These are phyloP conservation scores for Sebastes iracundus DNA, from an alignment of 2,797 vertebrate genomes.

Conservation along the genomic window DNA sequence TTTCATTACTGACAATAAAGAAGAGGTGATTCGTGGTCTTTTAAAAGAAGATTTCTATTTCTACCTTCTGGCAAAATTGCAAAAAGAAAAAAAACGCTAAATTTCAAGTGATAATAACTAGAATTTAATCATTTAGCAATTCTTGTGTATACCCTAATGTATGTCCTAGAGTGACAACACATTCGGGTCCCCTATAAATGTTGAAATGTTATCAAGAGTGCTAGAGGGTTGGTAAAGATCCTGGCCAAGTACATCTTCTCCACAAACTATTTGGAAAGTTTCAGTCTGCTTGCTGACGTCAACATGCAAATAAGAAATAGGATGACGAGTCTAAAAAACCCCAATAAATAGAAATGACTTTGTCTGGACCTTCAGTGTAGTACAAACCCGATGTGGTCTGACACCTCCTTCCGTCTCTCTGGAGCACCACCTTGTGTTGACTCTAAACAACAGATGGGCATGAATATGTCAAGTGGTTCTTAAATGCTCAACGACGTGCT, in stretches of 20 bases:
- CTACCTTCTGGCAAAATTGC: neutral
- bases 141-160: neutral
- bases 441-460: conserved; percentile 80
- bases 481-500: conserved; percentile 46
- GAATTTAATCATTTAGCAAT: neutral
- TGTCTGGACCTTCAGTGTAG: conserved; percentile 64
- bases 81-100: neutral
- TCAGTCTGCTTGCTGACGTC: conserved; percentile 7
- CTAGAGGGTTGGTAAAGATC: neutral
- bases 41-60: neutral
- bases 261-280: conserved; percentile 36
- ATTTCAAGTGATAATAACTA: neutral
- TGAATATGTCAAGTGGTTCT: conserved; percentile 76
- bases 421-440: conserved; percentile 70
- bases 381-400: conserved; percentile 42
- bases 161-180: neutral
- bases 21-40: neutral
- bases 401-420: conserved; percentile 59
- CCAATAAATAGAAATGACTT: conserved; percentile 59
- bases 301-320: conserved; percentile 32
- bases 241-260: neutral
- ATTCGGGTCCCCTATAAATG: neutral
- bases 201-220: neutral
- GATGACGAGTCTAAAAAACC: conserved; percentile 27
- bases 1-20: neutral